A percentile compares a stretch with the other conserved stretches of the same genome.
Conservation (phyloP, 2,888 invertebrate species). For the Escarpia spicata region DNA sequence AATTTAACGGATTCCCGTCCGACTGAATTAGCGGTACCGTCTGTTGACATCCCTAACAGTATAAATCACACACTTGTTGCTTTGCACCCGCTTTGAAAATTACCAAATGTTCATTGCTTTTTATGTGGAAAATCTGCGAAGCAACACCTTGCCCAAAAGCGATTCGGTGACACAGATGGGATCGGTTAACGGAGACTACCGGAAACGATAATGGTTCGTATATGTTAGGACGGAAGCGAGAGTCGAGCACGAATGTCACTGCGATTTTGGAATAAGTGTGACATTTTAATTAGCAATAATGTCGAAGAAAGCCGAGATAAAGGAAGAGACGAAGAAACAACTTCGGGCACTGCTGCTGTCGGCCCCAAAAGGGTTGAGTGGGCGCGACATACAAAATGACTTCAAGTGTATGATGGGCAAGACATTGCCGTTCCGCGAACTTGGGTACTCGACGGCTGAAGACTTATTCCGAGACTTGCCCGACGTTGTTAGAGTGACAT, state of each 20-base stretch:
- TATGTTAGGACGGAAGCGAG: neutral
- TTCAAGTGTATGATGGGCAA: slow-evolving; percentile 48
- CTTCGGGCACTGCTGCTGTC: slow-evolving; percentile 52
- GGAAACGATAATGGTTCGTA: neutral
- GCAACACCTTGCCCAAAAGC: neutral
- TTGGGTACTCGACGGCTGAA: slow-evolving; percentile 50
- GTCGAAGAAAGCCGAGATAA: slow-evolving; percentile 36
- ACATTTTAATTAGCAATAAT: neutral
- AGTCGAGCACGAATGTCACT: neutral
- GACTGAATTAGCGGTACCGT: no score
- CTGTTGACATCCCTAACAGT: no score
- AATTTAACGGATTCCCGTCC: no score
- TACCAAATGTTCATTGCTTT: neutral
- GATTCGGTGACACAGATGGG: no score
- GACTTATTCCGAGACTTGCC: slow-evolving; percentile 48
- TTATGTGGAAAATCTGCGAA: neutral
- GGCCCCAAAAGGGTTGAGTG: slow-evolving; percentile 49
- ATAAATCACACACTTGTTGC: no score
- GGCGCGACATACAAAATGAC: slow-evolving; percentile 49
- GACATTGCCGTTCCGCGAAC: slow-evolving; percentile 45
- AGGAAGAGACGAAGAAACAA: slow-evolving; percentile 47
- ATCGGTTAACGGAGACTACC: neutral
- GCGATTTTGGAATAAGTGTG: neutral
- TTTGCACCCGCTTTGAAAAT: neutral
- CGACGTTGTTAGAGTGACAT: slow-evolving; percentile 48